Base-by-base conservation (phyloP, 2,888 invertebrate genomes). In the Callyntrura sp. region DNA sequence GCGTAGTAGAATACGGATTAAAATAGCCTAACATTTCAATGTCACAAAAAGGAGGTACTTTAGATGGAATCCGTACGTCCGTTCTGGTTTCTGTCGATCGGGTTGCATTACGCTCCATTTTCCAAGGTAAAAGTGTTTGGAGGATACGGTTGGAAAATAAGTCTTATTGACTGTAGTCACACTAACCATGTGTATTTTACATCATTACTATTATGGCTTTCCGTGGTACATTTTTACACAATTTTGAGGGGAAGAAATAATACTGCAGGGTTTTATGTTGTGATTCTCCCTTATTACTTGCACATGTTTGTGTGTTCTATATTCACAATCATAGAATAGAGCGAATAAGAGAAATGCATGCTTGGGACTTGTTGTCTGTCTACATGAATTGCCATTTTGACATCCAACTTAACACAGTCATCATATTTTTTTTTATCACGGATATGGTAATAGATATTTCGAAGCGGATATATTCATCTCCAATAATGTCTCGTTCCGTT, bases 381-480 rank as follows among this genome's bases (percentile, higher is more conserved):
- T 60, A 20, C 3, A 45, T 45, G 11, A 11, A 5, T 5, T 45
- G 11, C 45, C 45, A 23, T 23, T 62, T 23, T 62, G 11, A 6
- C 4, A 11, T 25, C 25, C 4, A 23, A 23, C 25, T 14, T 62
- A 62, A 25, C 11, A 48, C n/a, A n/a, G n/a, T n/a, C n/a, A n/a
- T n/a, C n/a, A n/a, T n/a, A n/a, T n/a, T n/a, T n/a, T n/a, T n/a
- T n/a, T n/a, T n/a, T n/a, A n/a, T n/a, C n/a, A n/a, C n/a, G n/a
- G n/a, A n/a, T n/a, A n/a, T n/a, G 51, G 48, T 5, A 51, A 65
- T 60, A n/a, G 60, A 62, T 43, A 81, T 60, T 60, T 60, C n/a
- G 28, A 55, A 78, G 51, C 55, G 35, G n/a, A 81, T 28, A 23
- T 20, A 68, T 82, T 82, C 82, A 82, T 68, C 65, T 83, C 65